A percentile compares a stretch with the other conserved stretches of the same genome.
These are phyloP conservation scores for Pteronotus mesoamericanus DNA, from an alignment of 2,797 vertebrate species.

Conservation along the genomic window DNA sequence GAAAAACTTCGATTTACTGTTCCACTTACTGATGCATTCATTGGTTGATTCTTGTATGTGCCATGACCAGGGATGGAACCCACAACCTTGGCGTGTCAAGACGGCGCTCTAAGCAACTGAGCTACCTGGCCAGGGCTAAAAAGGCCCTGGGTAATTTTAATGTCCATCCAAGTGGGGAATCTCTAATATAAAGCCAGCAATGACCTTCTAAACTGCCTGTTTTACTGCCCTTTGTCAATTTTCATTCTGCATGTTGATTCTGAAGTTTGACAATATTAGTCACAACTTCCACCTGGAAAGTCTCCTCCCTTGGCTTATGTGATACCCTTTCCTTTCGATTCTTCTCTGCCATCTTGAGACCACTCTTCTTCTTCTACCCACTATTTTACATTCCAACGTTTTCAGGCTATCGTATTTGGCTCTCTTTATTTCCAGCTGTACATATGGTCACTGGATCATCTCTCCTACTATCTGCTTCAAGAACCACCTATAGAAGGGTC, in stretches of 20 bases:
- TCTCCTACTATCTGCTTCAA: neutral
- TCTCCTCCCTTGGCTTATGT: neutral
- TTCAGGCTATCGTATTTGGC: neutral
- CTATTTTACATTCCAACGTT: neutral
- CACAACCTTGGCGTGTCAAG: neutral
- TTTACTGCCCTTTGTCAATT: neutral
- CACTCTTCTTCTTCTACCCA: neutral
- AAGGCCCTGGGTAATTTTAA: neutral
- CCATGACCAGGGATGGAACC: neutral
- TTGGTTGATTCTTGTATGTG: neutral
- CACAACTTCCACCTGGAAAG: neutral
- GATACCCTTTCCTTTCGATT: neutral
- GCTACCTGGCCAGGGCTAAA: neutral
- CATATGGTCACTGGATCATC: neutral
- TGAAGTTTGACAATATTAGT: neutral
- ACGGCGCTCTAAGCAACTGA: neutral
- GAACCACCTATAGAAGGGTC: neutral
- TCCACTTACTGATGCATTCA: no score
- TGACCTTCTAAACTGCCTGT: neutral
- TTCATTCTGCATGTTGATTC: constrained; percentile 20
- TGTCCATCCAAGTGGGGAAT: neutral
- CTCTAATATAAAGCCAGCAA: constrained; percentile 16
- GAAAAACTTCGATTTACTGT: neutral
- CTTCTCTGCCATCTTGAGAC: neutral
- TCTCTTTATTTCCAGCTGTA: neutral